Base-by-base conservation (phyloP, 1,140 invertebrate genomes). In the Scaptomyza graminum region DNA sequence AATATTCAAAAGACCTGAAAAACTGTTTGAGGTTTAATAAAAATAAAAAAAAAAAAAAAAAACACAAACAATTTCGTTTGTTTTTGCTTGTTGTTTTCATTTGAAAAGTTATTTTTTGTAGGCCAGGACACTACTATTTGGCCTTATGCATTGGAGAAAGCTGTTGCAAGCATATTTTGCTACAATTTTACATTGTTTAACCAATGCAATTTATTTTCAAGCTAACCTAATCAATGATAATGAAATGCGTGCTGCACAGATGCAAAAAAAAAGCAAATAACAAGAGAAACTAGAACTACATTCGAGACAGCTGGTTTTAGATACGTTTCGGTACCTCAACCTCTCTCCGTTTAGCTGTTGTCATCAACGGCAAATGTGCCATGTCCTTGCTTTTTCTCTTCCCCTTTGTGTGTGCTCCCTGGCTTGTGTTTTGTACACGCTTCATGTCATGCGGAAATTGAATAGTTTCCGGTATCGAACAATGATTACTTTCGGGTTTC, bases 391-490 rank as follows among this genome's bases (percentile, higher is more conserved):
- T 31, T 31, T 31, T 39, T 57, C 22, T n/a, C 43, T 22, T 41
- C 28, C n/a, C 16, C 13, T 55, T 50, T 50, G 18, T 43, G 56
- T 55, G 22, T 28, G 49, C 25, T 15, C 52, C 16, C 9, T 25
- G 18, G 28, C 46, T 66, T 62, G 66, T 73, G 66, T 73, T 67
- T 66, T 59, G 82, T 85, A 65, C 74, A 82, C 70, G 78, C 71
- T 71, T 81, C 77, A 84, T 88, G 84, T 79, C 79, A 83, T 72
- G 75, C 82, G 85, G 85, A 90, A 90, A 90, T 90, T 90, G 87
- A 90, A 90, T 84, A 89, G 73, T 89, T 88, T 90, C 83, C 83
- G 79, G 79, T 90, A 88, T 89, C 79, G 77, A 90, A 80, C 79
- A 90, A 78, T 90, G 79, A 90, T 90, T 90, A 90, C 77, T 78